Percentiles rank a stretch among this genome's conserved stretches.
Conservation (phyloP, 2,797 vertebrate species). For the Tenualosa thibaudeaui region DNA sequence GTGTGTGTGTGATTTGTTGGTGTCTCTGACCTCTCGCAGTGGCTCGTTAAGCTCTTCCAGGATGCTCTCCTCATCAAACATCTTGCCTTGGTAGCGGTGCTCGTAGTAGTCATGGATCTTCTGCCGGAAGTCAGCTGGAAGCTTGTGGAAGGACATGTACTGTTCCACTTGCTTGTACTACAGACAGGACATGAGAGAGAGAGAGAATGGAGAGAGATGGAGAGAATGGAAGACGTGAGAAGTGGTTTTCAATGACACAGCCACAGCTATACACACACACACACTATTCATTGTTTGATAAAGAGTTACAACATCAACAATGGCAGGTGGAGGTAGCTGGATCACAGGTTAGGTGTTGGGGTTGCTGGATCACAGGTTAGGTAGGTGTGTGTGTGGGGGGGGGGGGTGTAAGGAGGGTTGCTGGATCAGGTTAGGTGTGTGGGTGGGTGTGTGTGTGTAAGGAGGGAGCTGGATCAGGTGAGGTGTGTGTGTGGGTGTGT, state of each 20-base stretch:
- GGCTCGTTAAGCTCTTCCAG: conserved; percentile 95
- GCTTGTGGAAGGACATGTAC: conserved; percentile 99
- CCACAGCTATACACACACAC: no score
- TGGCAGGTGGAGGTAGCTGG: no score
- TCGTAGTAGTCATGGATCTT: conserved; percentile 98
- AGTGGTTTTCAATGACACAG: neutral
- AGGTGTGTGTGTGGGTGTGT: no score
- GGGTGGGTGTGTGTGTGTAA: no score
- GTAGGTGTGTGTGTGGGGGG: no score
- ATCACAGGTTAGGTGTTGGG: no score
- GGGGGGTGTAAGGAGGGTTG: no score
- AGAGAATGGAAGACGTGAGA: conserved; percentile 40
- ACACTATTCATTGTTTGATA: no score
- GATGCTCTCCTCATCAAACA: conserved; percentile 99
- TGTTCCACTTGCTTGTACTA: conserved; percentile 99
- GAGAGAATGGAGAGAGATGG: conserved; percentile 34
- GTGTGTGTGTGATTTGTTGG: neutral
- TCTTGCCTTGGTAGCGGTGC: conserved; percentile 98
- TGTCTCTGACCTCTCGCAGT: conserved; percentile 81
- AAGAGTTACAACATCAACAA: no score
- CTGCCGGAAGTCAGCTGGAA: conserved; percentile 94
- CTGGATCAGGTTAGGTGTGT: no score
- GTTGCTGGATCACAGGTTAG: no score
- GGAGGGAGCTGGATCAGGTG: no score
- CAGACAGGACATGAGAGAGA: conserved; percentile 32